Evolutionary conservation across 2,797 vertebrate genomes (phyloP), one percentile per base, ranked within the genome.

Genomic region (Thaleichthys pacificus): DNA sequence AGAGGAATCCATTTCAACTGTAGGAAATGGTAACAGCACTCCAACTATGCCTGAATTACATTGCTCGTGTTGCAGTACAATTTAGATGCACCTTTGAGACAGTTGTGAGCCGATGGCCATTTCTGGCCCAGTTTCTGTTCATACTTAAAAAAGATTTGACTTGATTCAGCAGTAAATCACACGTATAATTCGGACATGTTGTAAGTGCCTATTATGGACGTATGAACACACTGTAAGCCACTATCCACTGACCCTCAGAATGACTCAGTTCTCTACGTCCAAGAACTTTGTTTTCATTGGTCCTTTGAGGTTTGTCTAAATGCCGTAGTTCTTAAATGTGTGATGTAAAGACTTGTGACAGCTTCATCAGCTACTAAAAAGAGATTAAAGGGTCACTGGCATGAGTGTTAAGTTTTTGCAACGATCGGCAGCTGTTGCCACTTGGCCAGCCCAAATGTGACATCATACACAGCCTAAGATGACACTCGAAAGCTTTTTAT

Each of bases 1-100:
- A 91, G 81, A 68, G 83, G 87, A 88, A 81, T 91, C 84, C 38
- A 77, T 85, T 87, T 83, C 83, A 81, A 71, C 74, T 85, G 84
- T 64, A 74, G 72, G 76, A 84, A 78, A 83, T 80, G 76, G 80
- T 85, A 84, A 77, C 79, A 72, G 2, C 15, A 61, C 68, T 86
- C 74, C 75, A 77, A 66, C 68, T 30, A 19, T 66, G 65, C 24
- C 17, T 19, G 14, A 32, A 62, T 65, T 32, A 28, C 62, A 26
- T 68, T 17, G 75, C 76, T 77, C 66, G 21, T 63, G 75, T 74
- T 66, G 61, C 28, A 35, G 69, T 67, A 69, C 71, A 66, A 75
- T 73, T 67, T 70, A 24, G 35, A 51, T 14, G 7, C 24, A 21
- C 38, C 30, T 64, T 15, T 64, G n/a, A 9, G 32, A 35, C 62